These are phyloP conservation scores for Brachylomia viminalis DNA, from an alignment of 2,888 invertebrate genomes.

Conservation along the genomic window DNA sequence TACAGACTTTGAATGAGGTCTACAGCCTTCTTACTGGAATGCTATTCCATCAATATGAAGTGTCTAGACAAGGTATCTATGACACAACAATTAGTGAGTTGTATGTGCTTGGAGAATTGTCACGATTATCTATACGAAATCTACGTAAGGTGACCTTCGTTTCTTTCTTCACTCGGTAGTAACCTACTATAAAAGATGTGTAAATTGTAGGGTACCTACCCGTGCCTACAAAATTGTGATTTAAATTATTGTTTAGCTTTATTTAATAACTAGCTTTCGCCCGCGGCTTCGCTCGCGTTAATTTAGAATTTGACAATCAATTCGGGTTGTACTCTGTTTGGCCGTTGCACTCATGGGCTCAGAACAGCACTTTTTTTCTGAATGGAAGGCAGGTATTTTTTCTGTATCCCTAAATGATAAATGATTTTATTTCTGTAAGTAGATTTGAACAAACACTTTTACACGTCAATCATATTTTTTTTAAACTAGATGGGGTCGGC, in stretches of 20 bases:
- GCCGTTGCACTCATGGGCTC: too few species aligned
- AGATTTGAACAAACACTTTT: too few species aligned
- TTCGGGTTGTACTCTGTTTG: too few species aligned
- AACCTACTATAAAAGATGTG: not conserved
- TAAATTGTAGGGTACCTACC: not conserved
- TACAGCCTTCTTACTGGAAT: not conserved
- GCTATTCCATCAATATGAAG: not conserved
- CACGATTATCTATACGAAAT: not conserved
- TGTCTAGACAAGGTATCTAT: not conserved
- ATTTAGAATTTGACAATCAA: too few species aligned
- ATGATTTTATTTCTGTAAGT: too few species aligned
- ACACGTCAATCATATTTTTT: too few species aligned
- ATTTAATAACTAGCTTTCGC: too few species aligned
- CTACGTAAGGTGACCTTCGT: not conserved
- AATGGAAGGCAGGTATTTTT: too few species aligned
- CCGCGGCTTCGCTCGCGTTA: too few species aligned
- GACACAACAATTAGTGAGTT: not conserved
- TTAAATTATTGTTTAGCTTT: not conserved
- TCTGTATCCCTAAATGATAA: too few species aligned
- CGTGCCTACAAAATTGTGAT: not conserved
- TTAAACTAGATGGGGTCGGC: too few species aligned
- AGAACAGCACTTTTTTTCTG: too few species aligned
- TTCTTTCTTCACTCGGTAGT: not conserved
- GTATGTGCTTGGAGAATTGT: constrained; percentile 10
- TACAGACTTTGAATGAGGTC: not conserved